A percentile compares a stretch with the other conserved stretches of the same genome.
These are phyloP conservation scores for Sceloporus undulatus DNA, from an alignment of 2,113 vertebrate genomes.

Conservation along the genomic window DNA sequence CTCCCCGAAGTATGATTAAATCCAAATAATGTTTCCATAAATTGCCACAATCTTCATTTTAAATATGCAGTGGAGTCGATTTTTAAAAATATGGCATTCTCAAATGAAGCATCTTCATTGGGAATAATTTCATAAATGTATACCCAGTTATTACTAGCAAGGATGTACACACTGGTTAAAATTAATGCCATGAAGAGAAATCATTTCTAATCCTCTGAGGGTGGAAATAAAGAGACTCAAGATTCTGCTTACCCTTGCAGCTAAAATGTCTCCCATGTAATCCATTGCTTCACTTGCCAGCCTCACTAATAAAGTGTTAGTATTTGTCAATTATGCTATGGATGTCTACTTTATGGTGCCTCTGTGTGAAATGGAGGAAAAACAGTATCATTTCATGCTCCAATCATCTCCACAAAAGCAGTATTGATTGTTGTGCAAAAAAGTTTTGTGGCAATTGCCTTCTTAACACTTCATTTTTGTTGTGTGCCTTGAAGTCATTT, in stretches of 20 bases:
- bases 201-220: slow-evolving; percentile 48
- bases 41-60: slow-evolving; percentile 54
- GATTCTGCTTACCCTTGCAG: slow-evolving; percentile 23
- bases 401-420: background rate
- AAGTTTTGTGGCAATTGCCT: background rate
- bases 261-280: slow-evolving; percentile 13
- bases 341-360: background rate
- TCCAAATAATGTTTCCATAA: slow-evolving; percentile 66
- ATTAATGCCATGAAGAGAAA: slow-evolving; percentile 37
- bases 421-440: background rate
- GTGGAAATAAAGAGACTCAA: slow-evolving; percentile 40
- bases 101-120: slow-evolving; percentile 54
- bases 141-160: slow-evolving; percentile 34
- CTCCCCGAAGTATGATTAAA: slow-evolving; percentile 68
- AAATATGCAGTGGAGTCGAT: slow-evolving; percentile 50
- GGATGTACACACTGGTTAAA: slow-evolving; percentile 38
- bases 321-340: slow-evolving; percentile 5
- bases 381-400: background rate
- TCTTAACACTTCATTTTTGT: slow-evolving; percentile 13
- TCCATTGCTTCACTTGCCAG: background rate
- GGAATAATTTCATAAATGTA: slow-evolving; percentile 53
- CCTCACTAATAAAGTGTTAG: background rate
- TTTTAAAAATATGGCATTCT: slow-evolving; percentile 56
- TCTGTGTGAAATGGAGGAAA: slow-evolving; percentile 4
- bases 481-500: too few relatives aligned